Evolutionary conservation across 2,888 invertebrate genomes (phyloP).

Genomic region (Melipona beecheii): DNA sequence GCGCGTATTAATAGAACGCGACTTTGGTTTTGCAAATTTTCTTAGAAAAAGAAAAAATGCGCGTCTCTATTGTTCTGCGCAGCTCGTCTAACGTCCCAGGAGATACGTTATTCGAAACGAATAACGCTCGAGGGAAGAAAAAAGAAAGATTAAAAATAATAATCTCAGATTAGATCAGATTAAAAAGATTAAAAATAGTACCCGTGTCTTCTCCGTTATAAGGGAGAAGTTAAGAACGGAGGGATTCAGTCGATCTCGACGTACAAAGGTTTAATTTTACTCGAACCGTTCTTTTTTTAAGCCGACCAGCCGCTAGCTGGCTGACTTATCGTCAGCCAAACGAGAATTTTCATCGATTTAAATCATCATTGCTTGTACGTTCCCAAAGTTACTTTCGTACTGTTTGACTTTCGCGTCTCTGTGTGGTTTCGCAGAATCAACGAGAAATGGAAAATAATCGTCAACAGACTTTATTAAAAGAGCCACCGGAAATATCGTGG

Average conservation of each 20-base stretch:
- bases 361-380: neutral
- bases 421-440: conserved; percentile 46
- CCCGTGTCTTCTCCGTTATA: too few relatives aligned
- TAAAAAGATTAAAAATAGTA: neutral
- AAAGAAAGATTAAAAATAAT: neutral
- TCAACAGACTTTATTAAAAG: conserved; percentile 65
- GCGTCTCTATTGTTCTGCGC: neutral
- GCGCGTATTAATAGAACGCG: conserved; percentile 74
- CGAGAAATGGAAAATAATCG: conserved; percentile 61
- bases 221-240: conserved; percentile 2
- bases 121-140: neutral
- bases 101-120: neutral
- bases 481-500: conserved; percentile 81
- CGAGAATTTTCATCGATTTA: neutral
- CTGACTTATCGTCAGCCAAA: neutral
- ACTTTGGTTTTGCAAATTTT: conserved; percentile 68
- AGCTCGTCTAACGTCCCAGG: too few relatives aligned
- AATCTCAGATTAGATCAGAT: too few relatives aligned
- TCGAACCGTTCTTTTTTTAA: conserved; percentile 19
- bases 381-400: too few relatives aligned
- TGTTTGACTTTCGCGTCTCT: neutral
- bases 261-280: conserved; percentile 17
- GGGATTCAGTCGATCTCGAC: neutral
- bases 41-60: conserved; percentile 6
- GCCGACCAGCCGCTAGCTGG: neutral